Base-by-base conservation (phyloP, 2,113 vertebrate genomes). In the Aegypius monachus region DNA sequence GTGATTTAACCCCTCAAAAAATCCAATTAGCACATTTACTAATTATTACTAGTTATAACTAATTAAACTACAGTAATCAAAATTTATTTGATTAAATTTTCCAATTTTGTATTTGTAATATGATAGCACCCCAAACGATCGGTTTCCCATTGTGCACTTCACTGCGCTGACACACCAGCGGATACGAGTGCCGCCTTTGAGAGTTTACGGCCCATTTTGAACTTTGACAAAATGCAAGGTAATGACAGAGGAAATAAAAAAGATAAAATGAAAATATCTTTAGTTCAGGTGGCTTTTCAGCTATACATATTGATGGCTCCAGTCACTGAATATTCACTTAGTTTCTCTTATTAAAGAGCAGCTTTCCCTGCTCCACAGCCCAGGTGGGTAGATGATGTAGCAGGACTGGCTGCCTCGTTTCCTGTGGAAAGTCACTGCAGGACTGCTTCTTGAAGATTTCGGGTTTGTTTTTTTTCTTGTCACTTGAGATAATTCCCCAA, bases 11-110 rank as follows among this genome's bases (percentile, higher is more conserved):
- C 95, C 91, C 87, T 95, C 70, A 42, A 91, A 72, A 91, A 96
- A 96, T 88, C 95, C 86, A 93, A 95, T 97, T 96, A 96, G 62
- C 93, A 82, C 92, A 11, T 95, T 80, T 82, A 65, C 95, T 94
- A 93, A 92, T 96, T 91, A 94, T 96, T 96, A 80, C 70, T 91
- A 96, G 93, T 96, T 96, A 93, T 92, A 93, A 96, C 96, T 80
- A 55, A 95, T 94, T 93, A 85, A 96, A 97, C 90, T 93, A 96
- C 96, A 96, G 92, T 97, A 95, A 95, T 97, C 81, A 97, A 96
- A 82, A 91, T 82, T 52, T 56, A 86, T 91, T 80, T 91, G 84
- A 87, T 87, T 85, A 58, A 53, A 43, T 88, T 42, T 82, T 80
- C 66, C 20, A 2, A 2, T 77, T 94, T 52, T 53, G 7, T 68